phyloP scores from a whole-genome alignment of 2,113 vertebrate genomes.

The Acanthochromis polyacanthus region DNA sequence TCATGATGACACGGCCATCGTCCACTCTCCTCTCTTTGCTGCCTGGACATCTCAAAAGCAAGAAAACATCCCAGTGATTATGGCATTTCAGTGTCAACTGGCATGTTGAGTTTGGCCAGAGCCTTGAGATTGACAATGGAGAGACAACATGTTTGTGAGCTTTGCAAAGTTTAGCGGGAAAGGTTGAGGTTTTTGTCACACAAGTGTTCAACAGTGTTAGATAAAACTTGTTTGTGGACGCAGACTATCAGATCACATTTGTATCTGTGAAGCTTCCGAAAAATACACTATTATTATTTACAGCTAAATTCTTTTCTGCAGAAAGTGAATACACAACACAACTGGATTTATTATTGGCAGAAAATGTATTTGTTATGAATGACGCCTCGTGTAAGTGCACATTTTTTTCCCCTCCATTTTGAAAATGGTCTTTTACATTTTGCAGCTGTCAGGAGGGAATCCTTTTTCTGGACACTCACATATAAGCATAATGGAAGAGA shows the following conservation, averaged over 20 bases:
- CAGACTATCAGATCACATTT: constrained; percentile 61
- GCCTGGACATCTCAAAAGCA: constrained; percentile 74
- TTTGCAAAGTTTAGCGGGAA: constrained; percentile 60
- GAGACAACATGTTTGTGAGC: constrained; percentile 74
- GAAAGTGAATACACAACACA: background rate
- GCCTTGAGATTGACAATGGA: constrained; percentile 69
- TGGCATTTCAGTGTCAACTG: constrained; percentile 82
- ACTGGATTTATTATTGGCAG: constrained; percentile 1
- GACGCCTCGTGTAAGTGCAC: constrained; percentile 1
- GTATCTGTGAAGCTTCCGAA: constrained; percentile 32
- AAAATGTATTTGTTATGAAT: constrained; percentile 15
- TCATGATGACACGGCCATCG: constrained; percentile 72
- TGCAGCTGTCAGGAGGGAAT: constrained; percentile 56
- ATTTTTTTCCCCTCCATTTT: constrained; percentile 42
- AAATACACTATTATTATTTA: background rate
- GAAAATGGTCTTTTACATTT: constrained; percentile 45
- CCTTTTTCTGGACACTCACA: constrained; percentile 69
- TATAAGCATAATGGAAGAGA: constrained; percentile 48
- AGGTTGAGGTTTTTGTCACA: constrained; percentile 63
- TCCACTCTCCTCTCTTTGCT: constrained; percentile 61
- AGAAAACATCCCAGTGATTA: constrained; percentile 76
- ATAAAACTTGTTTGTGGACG: constrained; percentile 51
- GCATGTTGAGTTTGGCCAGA: constrained; percentile 72
- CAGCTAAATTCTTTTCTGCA: background rate
- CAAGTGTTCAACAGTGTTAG: constrained; percentile 44